Conservation (phyloP, 1,140 invertebrate genomes). For the Grapholita molesta region DNA sequence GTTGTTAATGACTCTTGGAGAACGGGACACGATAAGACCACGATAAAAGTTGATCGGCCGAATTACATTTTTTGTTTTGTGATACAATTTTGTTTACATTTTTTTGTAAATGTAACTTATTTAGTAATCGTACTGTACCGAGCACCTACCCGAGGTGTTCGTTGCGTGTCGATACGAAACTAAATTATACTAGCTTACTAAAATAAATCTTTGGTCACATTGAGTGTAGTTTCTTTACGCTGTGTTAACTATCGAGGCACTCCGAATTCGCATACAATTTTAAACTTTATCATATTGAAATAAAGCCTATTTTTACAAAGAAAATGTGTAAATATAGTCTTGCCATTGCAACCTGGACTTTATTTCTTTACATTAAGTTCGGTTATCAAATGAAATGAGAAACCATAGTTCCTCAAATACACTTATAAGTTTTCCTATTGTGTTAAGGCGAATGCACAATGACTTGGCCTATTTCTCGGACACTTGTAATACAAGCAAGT, state of each 20-base stretch:
- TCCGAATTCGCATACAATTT: neutral
- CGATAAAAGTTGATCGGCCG: too few species aligned
- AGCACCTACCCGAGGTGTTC: slow-evolving; percentile 23
- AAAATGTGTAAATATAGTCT: too few species aligned
- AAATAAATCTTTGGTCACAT: slow-evolving; percentile 58
- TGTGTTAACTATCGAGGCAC: neutral
- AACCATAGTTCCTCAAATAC: neutral
- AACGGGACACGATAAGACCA: too few species aligned
- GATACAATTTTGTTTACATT: too few species aligned
- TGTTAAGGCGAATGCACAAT: neutral
- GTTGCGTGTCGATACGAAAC: slow-evolving; percentile 36
- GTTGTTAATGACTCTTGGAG: too few species aligned
- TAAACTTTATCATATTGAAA: neutral
- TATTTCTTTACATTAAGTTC: neutral
- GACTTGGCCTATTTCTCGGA: too few species aligned
- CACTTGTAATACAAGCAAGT: too few species aligned
- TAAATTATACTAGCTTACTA: slow-evolving; percentile 41
- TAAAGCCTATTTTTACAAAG: too few species aligned
- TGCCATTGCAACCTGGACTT: neutral
- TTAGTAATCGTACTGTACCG: neutral
- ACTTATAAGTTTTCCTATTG: neutral
- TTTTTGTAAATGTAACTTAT: neutral
- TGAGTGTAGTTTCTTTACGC: slow-evolving; percentile 50
- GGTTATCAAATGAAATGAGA: neutral
- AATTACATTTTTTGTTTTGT: too few species aligned